These are phyloP conservation scores for Lasioglossum baleicum DNA, from an alignment of 1,140 invertebrate species.

Conservation along the genomic window DNA sequence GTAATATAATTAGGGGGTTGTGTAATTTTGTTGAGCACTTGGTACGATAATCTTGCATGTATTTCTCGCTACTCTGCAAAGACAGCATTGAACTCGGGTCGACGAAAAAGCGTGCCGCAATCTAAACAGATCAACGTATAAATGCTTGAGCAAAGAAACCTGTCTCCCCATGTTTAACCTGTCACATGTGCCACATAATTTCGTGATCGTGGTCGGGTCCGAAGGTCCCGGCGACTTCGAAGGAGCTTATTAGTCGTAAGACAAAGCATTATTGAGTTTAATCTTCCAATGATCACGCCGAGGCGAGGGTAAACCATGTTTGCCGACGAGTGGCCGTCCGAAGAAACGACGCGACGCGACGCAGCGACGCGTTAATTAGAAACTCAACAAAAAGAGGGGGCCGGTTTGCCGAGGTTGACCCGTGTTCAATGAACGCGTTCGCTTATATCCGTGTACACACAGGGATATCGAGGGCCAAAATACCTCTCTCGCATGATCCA, in stretches of 20 bases:
- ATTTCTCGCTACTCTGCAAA: background rate
- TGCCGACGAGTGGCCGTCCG: background rate
- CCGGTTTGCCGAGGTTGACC: conserved; percentile 32
- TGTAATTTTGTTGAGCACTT: too few species aligned
- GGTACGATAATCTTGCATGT: too few species aligned
- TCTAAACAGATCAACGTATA: background rate
- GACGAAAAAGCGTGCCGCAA: too few species aligned
- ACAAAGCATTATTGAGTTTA: conserved; percentile 44
- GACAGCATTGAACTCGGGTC: background rate
- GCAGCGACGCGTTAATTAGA: conserved; percentile 56
- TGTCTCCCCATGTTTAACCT: background rate
- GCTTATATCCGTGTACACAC: conserved; percentile 40
- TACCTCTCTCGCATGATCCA: conserved; percentile 42
- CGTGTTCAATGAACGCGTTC: conserved; percentile 15
- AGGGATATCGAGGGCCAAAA: conserved; percentile 38
- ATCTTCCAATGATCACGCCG: conserved; percentile 39
- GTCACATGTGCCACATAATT: background rate
- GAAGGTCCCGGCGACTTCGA: conserved; percentile 12
- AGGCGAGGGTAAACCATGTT: conserved; percentile 15
- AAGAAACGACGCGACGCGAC: conserved; percentile 16
- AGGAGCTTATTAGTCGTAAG: conserved; percentile 29
- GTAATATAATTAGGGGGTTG: too few species aligned
- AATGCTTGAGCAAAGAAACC: background rate
- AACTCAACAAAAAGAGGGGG: conserved; percentile 46
- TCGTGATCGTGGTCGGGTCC: background rate